Conservation (phyloP, 37 sponge, comb jelly and placozoan genomes). For the Diacarnus erythraeanus region DNA sequence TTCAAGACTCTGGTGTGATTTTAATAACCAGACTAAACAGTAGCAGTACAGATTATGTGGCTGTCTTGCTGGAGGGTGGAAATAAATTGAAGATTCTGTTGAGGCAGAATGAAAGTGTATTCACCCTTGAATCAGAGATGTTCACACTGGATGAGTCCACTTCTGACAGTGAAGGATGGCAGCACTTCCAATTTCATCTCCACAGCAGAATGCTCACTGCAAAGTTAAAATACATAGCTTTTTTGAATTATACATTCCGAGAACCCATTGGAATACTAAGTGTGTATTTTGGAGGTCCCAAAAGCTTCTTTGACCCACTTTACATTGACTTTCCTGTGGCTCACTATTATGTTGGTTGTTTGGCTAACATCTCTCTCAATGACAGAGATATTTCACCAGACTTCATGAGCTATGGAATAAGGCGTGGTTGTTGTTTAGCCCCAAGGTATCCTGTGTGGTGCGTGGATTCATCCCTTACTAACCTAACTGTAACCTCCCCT, state of each 20-base stretch:
- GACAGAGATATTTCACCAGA: not conserved
- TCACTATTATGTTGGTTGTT: constrained; percentile 29
- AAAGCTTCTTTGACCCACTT: constrained; percentile 8
- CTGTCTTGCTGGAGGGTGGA: not conserved
- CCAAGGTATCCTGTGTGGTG: constrained; percentile 9
- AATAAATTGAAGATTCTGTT: not conserved
- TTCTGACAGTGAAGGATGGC: too few species aligned
- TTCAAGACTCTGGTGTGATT: constrained; percentile 2
- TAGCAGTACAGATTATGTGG: not conserved
- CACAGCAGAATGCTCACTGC: not conserved
- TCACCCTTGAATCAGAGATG: not conserved
- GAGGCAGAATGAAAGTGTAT: not conserved
- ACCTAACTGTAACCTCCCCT: not conserved
- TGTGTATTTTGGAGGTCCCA: constrained; percentile 10
- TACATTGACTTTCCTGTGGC: not conserved
- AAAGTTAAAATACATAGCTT: not conserved
- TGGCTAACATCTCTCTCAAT: constrained; percentile 12
- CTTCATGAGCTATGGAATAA: constrained; percentile 3
- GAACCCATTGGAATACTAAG: not conserved
- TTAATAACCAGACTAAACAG: not conserved
- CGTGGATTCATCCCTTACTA: not conserved
- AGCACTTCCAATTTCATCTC: not conserved
- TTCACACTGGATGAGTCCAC: not conserved
- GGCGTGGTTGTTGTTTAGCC: constrained; percentile 11
- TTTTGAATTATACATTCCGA: not conserved